Percentiles rank a stretch among this genome's conserved stretches.
These are phyloP conservation scores for Asteroscopus sphinx DNA, from an alignment of 2,888 invertebrate species.

Conservation along the genomic window DNA sequence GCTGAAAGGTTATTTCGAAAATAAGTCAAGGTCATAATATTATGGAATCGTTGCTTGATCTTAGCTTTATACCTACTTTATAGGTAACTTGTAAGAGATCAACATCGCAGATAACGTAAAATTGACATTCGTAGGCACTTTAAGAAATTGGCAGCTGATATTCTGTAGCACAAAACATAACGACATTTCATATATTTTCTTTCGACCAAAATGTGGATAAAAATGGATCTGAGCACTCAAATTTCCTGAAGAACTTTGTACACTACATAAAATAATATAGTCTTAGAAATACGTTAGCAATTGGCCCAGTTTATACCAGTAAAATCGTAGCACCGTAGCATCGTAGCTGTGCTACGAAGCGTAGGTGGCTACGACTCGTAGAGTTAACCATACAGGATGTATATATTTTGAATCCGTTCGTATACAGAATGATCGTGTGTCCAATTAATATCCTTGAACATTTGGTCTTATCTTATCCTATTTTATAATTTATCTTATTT, in stretches of 20 bases:
- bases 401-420: conserved; percentile 3
- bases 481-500: too few species aligned
- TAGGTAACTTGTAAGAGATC: conserved; percentile 19
- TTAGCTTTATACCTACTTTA: neutral
- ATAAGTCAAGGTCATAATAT: neutral
- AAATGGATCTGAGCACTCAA: conserved; percentile 42
- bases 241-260: conserved; percentile 45
- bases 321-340: conserved; percentile 26
- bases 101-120: conserved; percentile 35
- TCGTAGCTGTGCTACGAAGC: conserved; percentile 28
- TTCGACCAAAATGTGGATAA: conserved; percentile 30
- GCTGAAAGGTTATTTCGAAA: too few species aligned
- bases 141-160: conserved; percentile 43
- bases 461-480: too few species aligned
- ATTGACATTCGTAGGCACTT: conserved; percentile 39
- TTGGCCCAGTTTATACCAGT: conserved; percentile 48
- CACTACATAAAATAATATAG: conserved; percentile 49
- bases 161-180: conserved; percentile 34
- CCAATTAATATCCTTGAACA: too few species aligned
- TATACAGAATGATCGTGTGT: too few species aligned
- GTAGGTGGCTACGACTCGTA: conserved; percentile 35
- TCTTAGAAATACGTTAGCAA: conserved; percentile 44
- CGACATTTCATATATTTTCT: conserved; percentile 22
- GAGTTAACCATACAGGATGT: conserved; percentile 4
- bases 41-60: neutral